Evolutionary conservation across 92 coral and sea anemone species (phyloP).

Genomic region (Phenganax stokvisi): DNA sequence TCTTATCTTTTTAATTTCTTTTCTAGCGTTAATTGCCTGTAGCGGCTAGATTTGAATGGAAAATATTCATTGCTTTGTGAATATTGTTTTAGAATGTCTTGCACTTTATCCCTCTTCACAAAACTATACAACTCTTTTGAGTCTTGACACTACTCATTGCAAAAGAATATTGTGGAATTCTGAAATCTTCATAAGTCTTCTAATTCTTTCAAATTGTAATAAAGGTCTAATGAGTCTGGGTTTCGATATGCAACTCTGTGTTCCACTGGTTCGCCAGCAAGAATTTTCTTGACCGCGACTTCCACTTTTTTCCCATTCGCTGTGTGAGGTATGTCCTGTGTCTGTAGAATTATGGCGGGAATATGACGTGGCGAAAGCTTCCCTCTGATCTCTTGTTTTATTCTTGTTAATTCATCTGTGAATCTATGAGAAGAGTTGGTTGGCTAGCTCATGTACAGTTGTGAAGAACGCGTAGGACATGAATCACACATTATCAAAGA

Average conservation of each 20-base stretch:
- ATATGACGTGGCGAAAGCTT: slow-evolving; percentile 87
- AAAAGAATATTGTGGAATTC: too few species aligned
- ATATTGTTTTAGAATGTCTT: too few species aligned
- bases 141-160: too few species aligned
- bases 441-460: not conserved
- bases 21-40: too few species aligned
- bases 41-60: too few species aligned
- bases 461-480: not conserved
- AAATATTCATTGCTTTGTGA: too few species aligned
- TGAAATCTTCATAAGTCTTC: slow-evolving; percentile 14
- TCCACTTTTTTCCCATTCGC: slow-evolving; percentile 96
- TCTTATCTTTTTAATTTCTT: too few species aligned
- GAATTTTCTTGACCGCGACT: slow-evolving; percentile 84
- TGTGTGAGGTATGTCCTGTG: slow-evolving; percentile 93
- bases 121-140: too few species aligned
- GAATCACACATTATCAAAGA: not conserved
- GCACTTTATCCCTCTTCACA: too few species aligned
- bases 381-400: slow-evolving; percentile 59
- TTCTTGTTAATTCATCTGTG: slow-evolving; percentile 46
- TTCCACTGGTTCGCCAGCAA: slow-evolving; percentile 66
- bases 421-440: slow-evolving; percentile 39
- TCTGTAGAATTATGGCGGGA: slow-evolving; percentile 74
- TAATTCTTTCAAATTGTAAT: slow-evolving; percentile 59
- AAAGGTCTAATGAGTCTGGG: slow-evolving; percentile 83
- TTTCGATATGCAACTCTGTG: slow-evolving; percentile 86